phyloP scores from a whole-genome alignment of 2,888 invertebrate species.

The Acanthosoma haemorrhoidale region DNA sequence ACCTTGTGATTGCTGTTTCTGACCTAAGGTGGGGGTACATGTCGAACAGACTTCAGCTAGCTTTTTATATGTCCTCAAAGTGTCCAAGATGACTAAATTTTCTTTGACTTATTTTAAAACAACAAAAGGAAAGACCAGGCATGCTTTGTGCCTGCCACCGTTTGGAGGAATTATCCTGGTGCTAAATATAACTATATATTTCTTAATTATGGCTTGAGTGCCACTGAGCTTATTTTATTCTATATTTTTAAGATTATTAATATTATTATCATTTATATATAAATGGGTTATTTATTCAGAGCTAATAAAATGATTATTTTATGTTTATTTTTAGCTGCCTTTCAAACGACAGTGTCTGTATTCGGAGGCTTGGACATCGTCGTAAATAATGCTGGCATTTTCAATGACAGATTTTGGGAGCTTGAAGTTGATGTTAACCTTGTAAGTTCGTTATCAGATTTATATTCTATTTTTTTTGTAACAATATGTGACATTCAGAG shows the following conservation, averaged over 20 bases:
- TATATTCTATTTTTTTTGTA: no score
- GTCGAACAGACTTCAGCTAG: no score
- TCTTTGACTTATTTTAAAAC: background rate
- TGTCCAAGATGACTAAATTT: background rate
- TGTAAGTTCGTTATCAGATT: no score
- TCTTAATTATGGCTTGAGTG: background rate
- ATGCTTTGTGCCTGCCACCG: no score
- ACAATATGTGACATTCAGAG: no score
- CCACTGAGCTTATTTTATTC: background rate
- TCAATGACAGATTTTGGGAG: slow-evolving; percentile 72
- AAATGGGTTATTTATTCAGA: background rate
- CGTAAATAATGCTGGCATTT: slow-evolving; percentile 73
- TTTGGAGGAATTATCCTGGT: no score
- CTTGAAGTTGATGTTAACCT: slow-evolving; percentile 70
- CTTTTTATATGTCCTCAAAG: no score
- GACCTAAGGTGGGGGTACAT: no score
- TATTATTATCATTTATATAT: background rate
- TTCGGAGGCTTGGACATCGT: slow-evolving; percentile 71
- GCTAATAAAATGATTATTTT: background rate
- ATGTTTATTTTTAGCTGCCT: slow-evolving; percentile 56
- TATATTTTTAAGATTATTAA: background rate
- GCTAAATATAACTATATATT: no score
- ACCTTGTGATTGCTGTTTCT: no score
- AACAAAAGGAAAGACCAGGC: no score
- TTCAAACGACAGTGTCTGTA: slow-evolving; percentile 64